A percentile compares a stretch with the other conserved stretches of the same genome.
Conservation (phyloP, 2,888 invertebrate species). For the Ormyrus rosae region DNA sequence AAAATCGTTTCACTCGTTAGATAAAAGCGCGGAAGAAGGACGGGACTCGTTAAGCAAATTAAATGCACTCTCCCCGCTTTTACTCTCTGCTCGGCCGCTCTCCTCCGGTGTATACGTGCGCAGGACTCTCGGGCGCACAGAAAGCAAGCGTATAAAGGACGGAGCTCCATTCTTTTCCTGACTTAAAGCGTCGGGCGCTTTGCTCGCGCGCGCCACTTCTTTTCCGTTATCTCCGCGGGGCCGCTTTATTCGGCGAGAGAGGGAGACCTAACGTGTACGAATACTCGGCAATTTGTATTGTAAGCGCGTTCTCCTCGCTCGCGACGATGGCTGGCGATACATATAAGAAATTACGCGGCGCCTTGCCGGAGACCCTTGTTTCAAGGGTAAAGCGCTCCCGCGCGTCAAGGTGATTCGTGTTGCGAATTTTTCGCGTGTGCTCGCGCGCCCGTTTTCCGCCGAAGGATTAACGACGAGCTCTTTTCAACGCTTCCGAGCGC, state of each 20-base stretch:
- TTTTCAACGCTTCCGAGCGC: too few species aligned
- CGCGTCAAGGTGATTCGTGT: neutral
- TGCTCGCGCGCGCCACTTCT: slow-evolving; percentile 26
- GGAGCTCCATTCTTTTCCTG: slow-evolving; percentile 28
- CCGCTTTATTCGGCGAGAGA: slow-evolving; percentile 26
- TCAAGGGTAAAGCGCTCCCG: neutral
- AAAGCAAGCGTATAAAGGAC: slow-evolving; percentile 23
- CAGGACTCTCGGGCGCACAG: slow-evolving; percentile 1
- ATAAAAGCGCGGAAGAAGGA: slow-evolving; percentile 62
- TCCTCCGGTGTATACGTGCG: neutral
- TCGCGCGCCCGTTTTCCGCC: neutral
- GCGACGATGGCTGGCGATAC: slow-evolving; percentile 30
- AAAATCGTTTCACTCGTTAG: slow-evolving; percentile 61
- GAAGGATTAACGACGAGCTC: too few species aligned
- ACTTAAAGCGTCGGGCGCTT: slow-evolving; percentile 25
- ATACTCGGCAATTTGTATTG: slow-evolving; percentile 42
- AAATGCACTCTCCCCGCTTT: slow-evolving; percentile 61
- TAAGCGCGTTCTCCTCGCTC: neutral
- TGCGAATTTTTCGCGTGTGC: slow-evolving; percentile 1
- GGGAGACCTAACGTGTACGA: slow-evolving; percentile 34
- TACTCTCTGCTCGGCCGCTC: neutral
- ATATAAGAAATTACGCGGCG: slow-evolving; percentile 28
- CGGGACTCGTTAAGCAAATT: slow-evolving; percentile 65
- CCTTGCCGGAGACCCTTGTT: neutral
- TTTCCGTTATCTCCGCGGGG: slow-evolving; percentile 49